Evolutionary conservation across 2,888 invertebrate species (phyloP).

Genomic region (Polymixis lichenea): DNA sequence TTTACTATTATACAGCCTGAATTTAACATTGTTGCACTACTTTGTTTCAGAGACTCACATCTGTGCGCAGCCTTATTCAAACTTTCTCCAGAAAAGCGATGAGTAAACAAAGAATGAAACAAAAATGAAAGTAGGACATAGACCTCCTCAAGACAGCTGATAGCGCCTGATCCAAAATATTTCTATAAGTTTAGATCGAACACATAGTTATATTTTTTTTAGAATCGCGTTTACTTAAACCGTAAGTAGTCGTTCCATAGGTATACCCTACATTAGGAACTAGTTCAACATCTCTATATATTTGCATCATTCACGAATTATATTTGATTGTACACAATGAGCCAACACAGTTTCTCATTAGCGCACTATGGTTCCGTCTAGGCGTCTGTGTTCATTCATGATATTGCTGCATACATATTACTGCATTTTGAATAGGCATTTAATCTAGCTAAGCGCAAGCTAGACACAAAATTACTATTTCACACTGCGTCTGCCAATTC

Average conservation of each 20-base stretch:
- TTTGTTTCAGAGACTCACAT: neutral
- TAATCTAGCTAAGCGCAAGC: slow-evolving; percentile 57
- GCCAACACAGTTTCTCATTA: slow-evolving; percentile 2
- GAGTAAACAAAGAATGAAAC: no score
- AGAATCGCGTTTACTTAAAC: neutral
- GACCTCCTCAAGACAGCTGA: no score
- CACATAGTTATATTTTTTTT: no score
- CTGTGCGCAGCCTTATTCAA: no score
- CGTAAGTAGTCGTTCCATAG: neutral
- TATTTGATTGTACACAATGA: slow-evolving; percentile 10
- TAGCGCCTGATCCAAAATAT: no score
- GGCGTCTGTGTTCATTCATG: neutral
- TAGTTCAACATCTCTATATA: slow-evolving; percentile 1
- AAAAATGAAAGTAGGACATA: no score
- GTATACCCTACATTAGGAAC: neutral
- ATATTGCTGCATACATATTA: neutral
- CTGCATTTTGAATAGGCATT: slow-evolving; percentile 40
- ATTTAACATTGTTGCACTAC: neutral
- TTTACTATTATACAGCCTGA: neutral
- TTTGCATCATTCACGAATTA: slow-evolving; percentile 16
- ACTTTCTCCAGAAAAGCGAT: neutral
- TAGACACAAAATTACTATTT: slow-evolving; percentile 60
- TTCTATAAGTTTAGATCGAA: no score
- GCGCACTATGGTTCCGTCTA: slow-evolving; percentile 15
- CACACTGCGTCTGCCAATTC: slow-evolving; percentile 62